These are phyloP conservation scores for Capromys pilorides DNA, from an alignment of 2,797 vertebrate species.

Conservation along the genomic window DNA sequence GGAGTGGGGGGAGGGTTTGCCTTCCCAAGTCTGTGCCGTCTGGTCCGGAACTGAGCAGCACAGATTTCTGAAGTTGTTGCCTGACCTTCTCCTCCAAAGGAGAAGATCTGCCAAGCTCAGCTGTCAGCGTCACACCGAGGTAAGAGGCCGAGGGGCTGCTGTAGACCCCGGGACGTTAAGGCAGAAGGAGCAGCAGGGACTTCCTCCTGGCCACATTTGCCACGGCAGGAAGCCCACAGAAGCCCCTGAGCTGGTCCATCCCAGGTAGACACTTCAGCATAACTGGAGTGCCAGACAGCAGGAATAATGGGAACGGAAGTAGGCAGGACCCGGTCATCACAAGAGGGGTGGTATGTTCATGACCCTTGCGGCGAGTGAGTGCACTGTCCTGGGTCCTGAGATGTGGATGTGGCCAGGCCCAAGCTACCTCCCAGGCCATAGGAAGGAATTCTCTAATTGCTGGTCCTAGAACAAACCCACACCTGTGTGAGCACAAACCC, in stretches of 20 bases:
- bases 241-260: not conserved
- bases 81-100: not conserved
- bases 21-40: not conserved
- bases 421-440: accelerated
- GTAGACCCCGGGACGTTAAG: not conserved
- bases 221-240: not conserved
- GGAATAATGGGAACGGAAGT: not conserved
- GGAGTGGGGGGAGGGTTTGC: not conserved
- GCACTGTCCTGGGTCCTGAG: accelerated
- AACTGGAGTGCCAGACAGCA: not conserved
- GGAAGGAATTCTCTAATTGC: not conserved
- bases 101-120: not conserved
- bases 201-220: not conserved
- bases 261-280: not conserved
- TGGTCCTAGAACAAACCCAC: not conserved
- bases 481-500: too few species aligned
- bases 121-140: not conserved
- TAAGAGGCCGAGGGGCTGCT: not conserved
- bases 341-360: not conserved
- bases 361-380: not conserved
- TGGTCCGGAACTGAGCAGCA: not conserved
- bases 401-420: too few species aligned
- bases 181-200: not conserved
- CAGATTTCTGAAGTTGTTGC: not conserved
- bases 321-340: not conserved